These are phyloP conservation scores for Hyla sarda DNA, from an alignment of 2,113 vertebrate genomes.

Conservation along the genomic window DNA sequence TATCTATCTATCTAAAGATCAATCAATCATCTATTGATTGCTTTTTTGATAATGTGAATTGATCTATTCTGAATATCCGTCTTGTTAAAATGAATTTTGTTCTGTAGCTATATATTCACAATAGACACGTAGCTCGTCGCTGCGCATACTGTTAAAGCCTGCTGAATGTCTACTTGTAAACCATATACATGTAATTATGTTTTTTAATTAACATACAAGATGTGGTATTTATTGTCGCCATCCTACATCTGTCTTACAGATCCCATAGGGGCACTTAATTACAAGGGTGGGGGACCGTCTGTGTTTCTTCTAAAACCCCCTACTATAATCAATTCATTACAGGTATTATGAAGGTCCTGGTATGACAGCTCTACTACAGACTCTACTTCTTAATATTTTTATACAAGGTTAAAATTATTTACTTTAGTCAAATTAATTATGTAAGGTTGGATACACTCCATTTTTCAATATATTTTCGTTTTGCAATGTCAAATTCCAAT, in stretches of 20 bases:
- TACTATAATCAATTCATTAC: conserved; percentile 18
- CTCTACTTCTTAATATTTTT: neutral
- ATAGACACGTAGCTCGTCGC: neutral
- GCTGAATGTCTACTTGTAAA: conserved; percentile 48
- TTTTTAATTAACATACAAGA: conserved; percentile 56
- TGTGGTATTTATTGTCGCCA: conserved; percentile 48
- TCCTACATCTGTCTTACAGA: conserved; percentile 52
- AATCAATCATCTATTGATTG: too few species aligned
- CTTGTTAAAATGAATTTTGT: neutral
- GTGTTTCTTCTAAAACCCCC: conserved; percentile 1
- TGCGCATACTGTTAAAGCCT: conserved; percentile 1
- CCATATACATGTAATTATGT: conserved; percentile 41
- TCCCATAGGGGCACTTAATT: conserved; percentile 53
- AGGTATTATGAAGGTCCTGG: neutral
- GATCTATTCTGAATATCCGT: neutral
- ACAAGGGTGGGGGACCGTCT: conserved; percentile 38
- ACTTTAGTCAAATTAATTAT: neutral
- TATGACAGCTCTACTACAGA: neutral
- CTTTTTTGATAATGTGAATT: neutral
- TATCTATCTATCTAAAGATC: neutral
- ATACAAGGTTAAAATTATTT: neutral
- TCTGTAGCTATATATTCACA: neutral
- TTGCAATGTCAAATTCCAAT: neutral
- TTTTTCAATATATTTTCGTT: neutral
- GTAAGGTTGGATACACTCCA: neutral